Evolutionary conservation across 2,797 vertebrate species (phyloP).

Genomic region (Corythornis leucogaster): DNA sequence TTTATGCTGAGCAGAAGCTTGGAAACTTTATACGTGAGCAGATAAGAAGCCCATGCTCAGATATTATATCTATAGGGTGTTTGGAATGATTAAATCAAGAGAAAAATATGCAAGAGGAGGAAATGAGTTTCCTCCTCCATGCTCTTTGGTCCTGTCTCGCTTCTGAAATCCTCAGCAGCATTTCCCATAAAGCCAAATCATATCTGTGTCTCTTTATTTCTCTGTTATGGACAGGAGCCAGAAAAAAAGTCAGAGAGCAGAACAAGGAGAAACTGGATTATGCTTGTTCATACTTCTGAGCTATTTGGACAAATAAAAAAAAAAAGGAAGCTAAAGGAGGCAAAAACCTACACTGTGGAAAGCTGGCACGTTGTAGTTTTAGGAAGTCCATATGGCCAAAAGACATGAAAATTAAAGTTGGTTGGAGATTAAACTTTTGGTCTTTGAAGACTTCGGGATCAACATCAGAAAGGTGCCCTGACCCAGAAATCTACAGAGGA

Average conservation of each 20-base stretch:
- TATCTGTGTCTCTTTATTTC: background rate
- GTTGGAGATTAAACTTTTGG: background rate
- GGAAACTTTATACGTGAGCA: background rate
- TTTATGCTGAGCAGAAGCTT: background rate
- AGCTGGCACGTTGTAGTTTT: accelerated
- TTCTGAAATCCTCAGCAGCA: background rate
- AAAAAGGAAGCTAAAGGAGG: background rate
- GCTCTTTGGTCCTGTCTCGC: background rate
- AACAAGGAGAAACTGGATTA: background rate
- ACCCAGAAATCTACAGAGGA: background rate
- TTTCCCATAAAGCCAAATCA: background rate
- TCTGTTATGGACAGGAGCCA: background rate
- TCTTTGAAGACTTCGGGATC: background rate
- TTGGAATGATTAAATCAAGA: constrained; percentile 2
- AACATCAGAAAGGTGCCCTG: background rate
- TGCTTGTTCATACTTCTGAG: accelerated
- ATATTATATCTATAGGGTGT: background rate
- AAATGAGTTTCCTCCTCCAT: background rate
- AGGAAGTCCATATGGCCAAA: background rate
- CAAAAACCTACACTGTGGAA: background rate
- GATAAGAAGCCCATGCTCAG: accelerated
- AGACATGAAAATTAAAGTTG: background rate
- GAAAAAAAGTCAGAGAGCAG: background rate
- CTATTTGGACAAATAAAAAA: background rate
- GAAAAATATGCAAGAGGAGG: background rate